Conservation (phyloP, 2,888 invertebrate genomes). For the Zaprionus bogoriensis region DNA sequence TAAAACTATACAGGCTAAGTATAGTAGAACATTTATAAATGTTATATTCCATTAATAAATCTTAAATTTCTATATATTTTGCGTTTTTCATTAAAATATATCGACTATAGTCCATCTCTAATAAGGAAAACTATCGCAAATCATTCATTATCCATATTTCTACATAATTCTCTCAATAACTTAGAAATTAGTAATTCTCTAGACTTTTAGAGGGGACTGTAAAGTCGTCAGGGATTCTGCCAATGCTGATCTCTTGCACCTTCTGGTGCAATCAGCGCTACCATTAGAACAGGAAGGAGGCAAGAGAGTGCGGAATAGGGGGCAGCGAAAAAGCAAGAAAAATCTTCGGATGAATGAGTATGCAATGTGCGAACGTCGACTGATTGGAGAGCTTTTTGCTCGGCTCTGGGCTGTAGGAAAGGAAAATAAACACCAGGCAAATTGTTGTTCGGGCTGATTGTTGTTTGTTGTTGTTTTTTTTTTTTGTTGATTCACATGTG, state of each 20-base stretch:
- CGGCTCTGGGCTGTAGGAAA: slow-evolving; percentile 23
- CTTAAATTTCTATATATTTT: too few species aligned
- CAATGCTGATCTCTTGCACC: slow-evolving; percentile 9
- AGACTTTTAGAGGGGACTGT: not conserved
- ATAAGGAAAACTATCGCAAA: too few species aligned
- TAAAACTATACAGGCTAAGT: too few species aligned
- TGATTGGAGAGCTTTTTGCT: slow-evolving; percentile 56
- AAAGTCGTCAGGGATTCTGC: not conserved
- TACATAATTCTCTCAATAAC: too few species aligned
- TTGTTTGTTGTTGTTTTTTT: slow-evolving; percentile 42
- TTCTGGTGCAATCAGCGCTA: slow-evolving; percentile 21
- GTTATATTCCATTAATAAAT: too few species aligned
- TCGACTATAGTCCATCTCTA: too few species aligned
- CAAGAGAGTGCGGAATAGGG: slow-evolving; percentile 6
- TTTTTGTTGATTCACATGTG: slow-evolving; percentile 40
- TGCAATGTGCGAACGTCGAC: slow-evolving; percentile 33
- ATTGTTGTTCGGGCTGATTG: slow-evolving; percentile 46
- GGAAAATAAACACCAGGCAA: slow-evolving; percentile 30
- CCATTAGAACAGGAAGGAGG: slow-evolving; percentile 12
- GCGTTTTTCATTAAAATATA: too few species aligned
- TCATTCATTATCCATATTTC: too few species aligned
- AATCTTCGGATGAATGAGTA: slow-evolving; percentile 34
- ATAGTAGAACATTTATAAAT: too few species aligned
- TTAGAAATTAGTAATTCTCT: not conserved
- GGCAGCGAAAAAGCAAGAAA: not conserved